Conservation (phyloP, 2,888 invertebrate species). For the Polylopha cassiicola region DNA sequence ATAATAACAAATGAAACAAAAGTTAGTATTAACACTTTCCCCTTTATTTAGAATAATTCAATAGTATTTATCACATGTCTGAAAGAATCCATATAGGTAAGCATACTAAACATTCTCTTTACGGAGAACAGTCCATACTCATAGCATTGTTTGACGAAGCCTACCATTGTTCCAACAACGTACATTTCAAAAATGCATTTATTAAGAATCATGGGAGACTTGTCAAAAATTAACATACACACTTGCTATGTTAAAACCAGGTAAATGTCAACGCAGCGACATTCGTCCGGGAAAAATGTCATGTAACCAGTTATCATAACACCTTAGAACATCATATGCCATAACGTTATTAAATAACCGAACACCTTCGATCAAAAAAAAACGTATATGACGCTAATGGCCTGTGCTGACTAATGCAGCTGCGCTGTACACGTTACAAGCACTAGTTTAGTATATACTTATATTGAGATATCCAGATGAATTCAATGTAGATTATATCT, state of each 20-base stretch:
- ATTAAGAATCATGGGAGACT: constrained; percentile 12
- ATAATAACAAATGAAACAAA: constrained; percentile 42
- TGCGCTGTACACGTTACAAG: constrained; percentile 8
- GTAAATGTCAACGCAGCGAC: constrained; percentile 24
- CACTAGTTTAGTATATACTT: constrained; percentile 4
- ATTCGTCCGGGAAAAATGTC: constrained; percentile 15
- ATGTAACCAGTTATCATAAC: constrained; percentile 14
- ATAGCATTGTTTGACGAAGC: constrained; percentile 31
- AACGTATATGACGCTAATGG: not conserved
- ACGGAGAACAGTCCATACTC: constrained; percentile 34
- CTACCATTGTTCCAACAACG: too few relatives aligned
- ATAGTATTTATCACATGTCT: constrained; percentile 70
- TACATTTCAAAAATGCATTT: too few relatives aligned
- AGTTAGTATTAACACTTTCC: constrained; percentile 51
- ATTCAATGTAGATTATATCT: constrained; percentile 13
- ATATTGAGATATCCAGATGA: constrained; percentile 3
- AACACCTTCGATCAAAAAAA: not conserved
- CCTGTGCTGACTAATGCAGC: constrained; percentile 10
- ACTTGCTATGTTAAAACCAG: constrained; percentile 18
- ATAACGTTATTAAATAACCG: constrained; percentile 6
- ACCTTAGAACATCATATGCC: constrained; percentile 13
- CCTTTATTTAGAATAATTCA: constrained; percentile 70
- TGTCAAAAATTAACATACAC: constrained; percentile 21
- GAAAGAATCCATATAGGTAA: constrained; percentile 61
- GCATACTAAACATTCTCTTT: constrained; percentile 57